Evolutionary conservation across 2,113 vertebrate species (phyloP), one percentile per base, ranked within the genome.

Genomic region (Hydropotes inermis): DNA sequence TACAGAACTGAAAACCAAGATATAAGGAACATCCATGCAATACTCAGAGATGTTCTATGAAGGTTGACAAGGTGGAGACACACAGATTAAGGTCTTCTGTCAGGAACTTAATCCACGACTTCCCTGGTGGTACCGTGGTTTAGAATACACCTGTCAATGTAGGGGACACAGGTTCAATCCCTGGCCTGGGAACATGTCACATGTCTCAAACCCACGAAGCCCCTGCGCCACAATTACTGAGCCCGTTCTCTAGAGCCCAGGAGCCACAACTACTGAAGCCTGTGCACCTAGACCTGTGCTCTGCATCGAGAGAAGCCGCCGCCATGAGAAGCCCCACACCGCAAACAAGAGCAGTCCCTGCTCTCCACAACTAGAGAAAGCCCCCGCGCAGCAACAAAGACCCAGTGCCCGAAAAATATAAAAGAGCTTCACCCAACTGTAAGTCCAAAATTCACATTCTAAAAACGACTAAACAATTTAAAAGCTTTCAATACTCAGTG

Each of bases 401-500:
- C 70, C 67, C 36, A 25, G 70, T 2, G 1, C 70, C 19, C 21
- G 0, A 74, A 43, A 39, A 25, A 74, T 4, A 74, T 6, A 25
- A 74, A 74, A 25, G 36, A 43, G 13, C 21, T 74, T 13, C 25
- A 74, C 25, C 70, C 70, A 43, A 12, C 70, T 43, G 21, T 7
- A 39, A 78, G 3, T 52, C 47, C 2, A 10, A 50, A 81, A 52
- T 33, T 27, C 0, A 52, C n/a, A 19, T 39, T 67, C 21, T 6
- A 33, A 43, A 52, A 19, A 67, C 70, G 13, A 61, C 19, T 43
- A 79, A 74, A 27, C 61, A 57, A 57, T 52, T 74, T 47, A 81
- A 94, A 86, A 89, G 17, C 50, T 91, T 83, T 87, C 92, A 89
- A 47, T 57, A 89, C 33, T 87, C 28, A 39, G 10, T 19, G 52